Conservation (phyloP, 2,888 invertebrate genomes). For the Mythimna ferrago region DNA sequence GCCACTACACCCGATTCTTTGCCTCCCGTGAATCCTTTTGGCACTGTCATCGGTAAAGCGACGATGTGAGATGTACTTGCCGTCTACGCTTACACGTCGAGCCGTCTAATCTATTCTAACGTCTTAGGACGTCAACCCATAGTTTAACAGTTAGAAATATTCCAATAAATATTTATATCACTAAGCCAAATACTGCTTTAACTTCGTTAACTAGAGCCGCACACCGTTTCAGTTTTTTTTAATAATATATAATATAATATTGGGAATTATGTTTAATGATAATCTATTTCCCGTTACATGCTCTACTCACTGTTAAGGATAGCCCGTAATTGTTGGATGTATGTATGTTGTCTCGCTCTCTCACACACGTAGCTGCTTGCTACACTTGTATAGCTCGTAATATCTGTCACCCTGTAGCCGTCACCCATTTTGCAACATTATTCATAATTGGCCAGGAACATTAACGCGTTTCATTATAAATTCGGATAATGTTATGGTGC, state of each 20-base stretch:
- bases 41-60: background rate
- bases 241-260: too few relatives aligned
- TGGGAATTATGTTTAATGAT: slow-evolving; percentile 1
- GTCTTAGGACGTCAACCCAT: background rate
- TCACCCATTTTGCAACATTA: slow-evolving; percentile 38
- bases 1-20: background rate
- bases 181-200: background rate
- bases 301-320: slow-evolving; percentile 14
- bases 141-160: background rate
- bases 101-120: background rate
- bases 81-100: background rate
- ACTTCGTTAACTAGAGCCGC: background rate
- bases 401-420: slow-evolving; percentile 24
- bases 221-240: background rate
- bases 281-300: slow-evolving; percentile 8
- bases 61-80: background rate
- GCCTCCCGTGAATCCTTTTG: background rate
- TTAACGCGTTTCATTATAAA: slow-evolving; percentile 47
- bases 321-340: slow-evolving; percentile 12
- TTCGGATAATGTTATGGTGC: slow-evolving; percentile 63
- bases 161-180: background rate
- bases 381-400: background rate
- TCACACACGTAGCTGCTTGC: slow-evolving; percentile 12
- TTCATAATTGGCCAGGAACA: slow-evolving; percentile 41
- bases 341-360: slow-evolving; percentile 9